A percentile compares a stretch with the other conserved stretches of the same genome.
phyloP scores from a whole-genome alignment of 1,140 invertebrate species.

The Fopius arisanus region DNA sequence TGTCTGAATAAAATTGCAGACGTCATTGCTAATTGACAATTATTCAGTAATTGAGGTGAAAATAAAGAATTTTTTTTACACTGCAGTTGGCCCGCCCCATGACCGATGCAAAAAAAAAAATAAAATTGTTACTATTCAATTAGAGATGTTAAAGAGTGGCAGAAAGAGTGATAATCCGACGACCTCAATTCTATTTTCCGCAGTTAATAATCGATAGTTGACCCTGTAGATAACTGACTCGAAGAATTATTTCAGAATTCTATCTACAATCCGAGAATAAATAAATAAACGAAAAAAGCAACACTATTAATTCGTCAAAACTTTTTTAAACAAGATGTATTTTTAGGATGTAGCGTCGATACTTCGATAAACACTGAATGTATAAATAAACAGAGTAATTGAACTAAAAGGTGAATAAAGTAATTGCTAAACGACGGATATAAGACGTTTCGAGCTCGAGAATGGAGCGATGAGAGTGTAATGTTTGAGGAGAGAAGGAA shows the following conservation, averaged over 20 bases:
- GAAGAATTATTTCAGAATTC: background rate
- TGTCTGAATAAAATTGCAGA: background rate
- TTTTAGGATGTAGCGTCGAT: background rate
- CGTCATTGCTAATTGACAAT: background rate
- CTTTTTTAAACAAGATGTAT: background rate
- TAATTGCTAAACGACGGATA: background rate
- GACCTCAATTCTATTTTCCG: background rate
- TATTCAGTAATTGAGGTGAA: background rate
- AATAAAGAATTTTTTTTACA: background rate
- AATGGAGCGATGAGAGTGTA: background rate
- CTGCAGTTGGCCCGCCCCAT: background rate
- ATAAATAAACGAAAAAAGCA: background rate
- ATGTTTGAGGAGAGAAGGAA: background rate
- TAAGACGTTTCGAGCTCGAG: constrained; percentile 7
- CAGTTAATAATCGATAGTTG: background rate
- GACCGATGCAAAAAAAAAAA: no score
- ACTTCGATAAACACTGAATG: background rate
- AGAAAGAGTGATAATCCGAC: background rate
- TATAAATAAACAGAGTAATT: background rate
- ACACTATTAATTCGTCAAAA: background rate
- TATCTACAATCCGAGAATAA: background rate
- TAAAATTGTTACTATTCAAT: background rate
- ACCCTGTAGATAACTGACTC: background rate
- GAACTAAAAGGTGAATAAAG: background rate
- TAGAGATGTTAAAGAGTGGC: background rate